Evolutionary conservation across 2,888 invertebrate species (phyloP), one percentile per base, ranked within the genome.

Genomic region (Gasteruption jaculator): DNA sequence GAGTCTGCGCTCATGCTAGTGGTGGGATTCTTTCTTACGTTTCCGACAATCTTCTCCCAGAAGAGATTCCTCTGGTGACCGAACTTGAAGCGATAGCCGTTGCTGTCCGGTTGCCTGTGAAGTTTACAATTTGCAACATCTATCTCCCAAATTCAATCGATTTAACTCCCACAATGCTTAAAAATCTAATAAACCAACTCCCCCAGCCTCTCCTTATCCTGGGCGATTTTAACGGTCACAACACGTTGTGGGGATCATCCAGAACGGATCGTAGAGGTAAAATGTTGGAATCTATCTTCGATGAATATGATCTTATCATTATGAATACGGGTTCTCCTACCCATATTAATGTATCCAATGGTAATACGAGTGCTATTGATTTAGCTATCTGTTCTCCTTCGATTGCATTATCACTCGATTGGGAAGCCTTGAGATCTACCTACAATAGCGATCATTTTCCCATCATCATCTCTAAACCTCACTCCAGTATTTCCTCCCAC

Each of bases 181-280:
- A 39, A 10, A 32, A 48, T 27, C 8, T 48, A 4, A 36, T 43
- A 3, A 27, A 37, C 10, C 50, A 56, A 42, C 37, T 57, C 1
- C 53, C 51, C 5, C 40, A 41, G 30, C 57, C 53, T 4, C 43
- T 41, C 14, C 29, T 57, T n/a, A 29, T 54, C 4, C 14, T 53
- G 5, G 57, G 58, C 11, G 53, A 57, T 35, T 54, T 57, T 16
- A 54, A 53, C 25, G 45, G 47, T 27, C 46, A 54, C 32, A 49
- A 46, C 34, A 6, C 20, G 5, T 10, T 41, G 1, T 52, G 53
- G 50, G 52, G 53, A 5, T 46, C 51, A 15, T 12, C n/a, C 2
- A 25, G 43, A 16, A 33, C 21, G 10, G 51, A 56, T 19, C 19
- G 15, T 7, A 29, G 48, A 24, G 54, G 56, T 7, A 50, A 42